phyloP scores from a whole-genome alignment of 1,140 invertebrate genomes.

The Leptinotarsa undecemlineata region DNA sequence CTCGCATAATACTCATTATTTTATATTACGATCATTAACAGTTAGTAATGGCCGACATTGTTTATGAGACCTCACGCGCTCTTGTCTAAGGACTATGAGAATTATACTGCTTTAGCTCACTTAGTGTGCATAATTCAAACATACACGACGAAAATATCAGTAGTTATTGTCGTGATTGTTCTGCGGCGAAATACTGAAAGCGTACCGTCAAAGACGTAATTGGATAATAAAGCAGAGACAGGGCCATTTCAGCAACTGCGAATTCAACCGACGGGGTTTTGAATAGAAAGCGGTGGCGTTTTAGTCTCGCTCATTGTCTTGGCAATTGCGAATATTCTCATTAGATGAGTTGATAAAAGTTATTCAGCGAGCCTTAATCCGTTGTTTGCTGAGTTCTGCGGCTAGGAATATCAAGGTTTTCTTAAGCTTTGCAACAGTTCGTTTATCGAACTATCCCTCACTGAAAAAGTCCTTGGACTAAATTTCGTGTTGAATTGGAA shows the following conservation, averaged over 20 bases:
- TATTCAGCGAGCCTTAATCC: too few relatives aligned
- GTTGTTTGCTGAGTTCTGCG: too few relatives aligned
- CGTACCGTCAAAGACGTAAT: conserved; percentile 1
- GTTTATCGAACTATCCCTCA: too few relatives aligned
- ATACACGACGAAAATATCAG: conserved; percentile 8
- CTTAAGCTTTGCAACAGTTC: too few relatives aligned
- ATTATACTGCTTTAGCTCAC: not conserved
- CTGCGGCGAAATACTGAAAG: conserved; percentile 2
- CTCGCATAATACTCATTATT: too few relatives aligned
- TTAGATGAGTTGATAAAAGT: too few relatives aligned
- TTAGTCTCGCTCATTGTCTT: too few relatives aligned
- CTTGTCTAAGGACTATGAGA: not conserved
- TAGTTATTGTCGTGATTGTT: conserved; percentile 8
- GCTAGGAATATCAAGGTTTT: too few relatives aligned
- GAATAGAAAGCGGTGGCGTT: not conserved
- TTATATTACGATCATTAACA: too few relatives aligned
- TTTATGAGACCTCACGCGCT: not conserved
- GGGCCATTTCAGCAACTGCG: not conserved
- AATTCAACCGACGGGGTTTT: not conserved
- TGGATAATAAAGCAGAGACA: not conserved
- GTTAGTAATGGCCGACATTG: not conserved
- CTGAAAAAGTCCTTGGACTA: too few relatives aligned
- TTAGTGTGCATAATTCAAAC: not conserved
- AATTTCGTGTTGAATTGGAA: too few relatives aligned
- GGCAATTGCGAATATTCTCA: too few relatives aligned